phyloP scores from a whole-genome alignment of 2,113 vertebrate genomes.

The Halcyon senegalensis region DNA sequence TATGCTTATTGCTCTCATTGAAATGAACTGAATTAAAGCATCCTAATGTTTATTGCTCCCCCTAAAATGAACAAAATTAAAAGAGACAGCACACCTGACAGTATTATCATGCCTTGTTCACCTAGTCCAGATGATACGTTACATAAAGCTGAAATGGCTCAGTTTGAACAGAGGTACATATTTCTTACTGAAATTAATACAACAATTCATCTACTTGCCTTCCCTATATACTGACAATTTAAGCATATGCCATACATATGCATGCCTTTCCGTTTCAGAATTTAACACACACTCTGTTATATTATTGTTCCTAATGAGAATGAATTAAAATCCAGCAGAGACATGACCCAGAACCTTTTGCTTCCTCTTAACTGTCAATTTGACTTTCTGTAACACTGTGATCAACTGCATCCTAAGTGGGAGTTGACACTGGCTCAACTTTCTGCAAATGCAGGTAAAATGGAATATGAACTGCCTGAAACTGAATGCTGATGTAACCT shows the following conservation, averaged over 20 bases:
- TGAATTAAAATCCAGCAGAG: conserved; percentile 68
- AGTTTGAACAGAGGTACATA: not conserved
- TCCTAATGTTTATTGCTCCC: conserved; percentile 72
- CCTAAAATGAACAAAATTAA: conserved; percentile 69
- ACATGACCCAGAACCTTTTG: conserved; percentile 61
- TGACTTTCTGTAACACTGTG: conserved; percentile 64
- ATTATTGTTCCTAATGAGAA: conserved; percentile 64
- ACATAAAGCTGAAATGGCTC: not conserved
- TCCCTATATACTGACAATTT: not conserved
- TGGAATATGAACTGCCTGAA: conserved; percentile 59
- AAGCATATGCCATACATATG: conserved; percentile 32
- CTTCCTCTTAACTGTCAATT: conserved; percentile 65
- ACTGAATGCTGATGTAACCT: conserved; percentile 50
- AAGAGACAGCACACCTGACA: conserved; percentile 42
- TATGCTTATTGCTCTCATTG: conserved; percentile 70
- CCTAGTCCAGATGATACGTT: conserved; percentile 18
- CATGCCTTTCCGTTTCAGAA: not conserved
- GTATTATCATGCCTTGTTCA: conserved; percentile 39
- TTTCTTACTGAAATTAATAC: not conserved
- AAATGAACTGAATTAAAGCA: conserved; percentile 68
- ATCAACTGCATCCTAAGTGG: conserved; percentile 69
- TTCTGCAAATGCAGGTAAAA: conserved; percentile 61
- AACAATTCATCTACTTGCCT: not conserved
- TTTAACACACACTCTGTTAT: not conserved
- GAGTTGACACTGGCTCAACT: conserved; percentile 67